Evolutionary conservation across 2,888 invertebrate species (phyloP), one percentile per base, ranked within the genome.

Genomic region (Bombyx huttoni): DNA sequence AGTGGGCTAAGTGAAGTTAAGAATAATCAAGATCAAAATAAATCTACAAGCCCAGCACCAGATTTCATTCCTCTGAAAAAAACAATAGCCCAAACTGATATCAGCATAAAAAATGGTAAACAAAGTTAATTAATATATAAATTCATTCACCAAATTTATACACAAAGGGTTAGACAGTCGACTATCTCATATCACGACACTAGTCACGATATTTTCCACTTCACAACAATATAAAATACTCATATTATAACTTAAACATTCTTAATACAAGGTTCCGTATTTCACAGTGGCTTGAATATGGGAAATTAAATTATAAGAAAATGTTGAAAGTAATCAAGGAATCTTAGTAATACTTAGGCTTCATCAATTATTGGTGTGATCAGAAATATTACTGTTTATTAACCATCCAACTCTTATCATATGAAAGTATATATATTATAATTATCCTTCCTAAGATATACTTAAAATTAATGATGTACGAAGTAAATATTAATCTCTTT

Each of bases 31-130:
- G 45, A 52, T 48, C 52, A 56, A 12, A 50, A 53, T 35, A 47
- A 53, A 46, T 13, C 48, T 46, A 49, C 53, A 51, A 52, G 51
- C 35, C 48, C 54, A 48, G 50, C 51, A 24, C 70, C 74, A 24
- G 57, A 65, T 7, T 73, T 72, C 56, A 81, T 83, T 60, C 78
- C 81, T 24, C 55, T 83, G 12, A 83, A 78, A 54, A 72, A 65
- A 61, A 65, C 70, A 53, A 70, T 67, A 49, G 81, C 67, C 7
- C 79, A 78, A 63, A 82, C 74, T 1, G 72, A 83, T 50, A 70
- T 82, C 50, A 60, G 56, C 14, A 65, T 67, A 55, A 62, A 54
- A 53, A 57, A 54, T 47, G 68, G 78, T 81, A 64, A 24, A 24
- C 24, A 24, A 24, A 24, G 63, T 70, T 64, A 48, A 13, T 46